Percentiles rank a stretch among this genome's conserved stretches.
Conservation (phyloP, 2,797 vertebrate genomes). For the Vespertilio murinus region DNA sequence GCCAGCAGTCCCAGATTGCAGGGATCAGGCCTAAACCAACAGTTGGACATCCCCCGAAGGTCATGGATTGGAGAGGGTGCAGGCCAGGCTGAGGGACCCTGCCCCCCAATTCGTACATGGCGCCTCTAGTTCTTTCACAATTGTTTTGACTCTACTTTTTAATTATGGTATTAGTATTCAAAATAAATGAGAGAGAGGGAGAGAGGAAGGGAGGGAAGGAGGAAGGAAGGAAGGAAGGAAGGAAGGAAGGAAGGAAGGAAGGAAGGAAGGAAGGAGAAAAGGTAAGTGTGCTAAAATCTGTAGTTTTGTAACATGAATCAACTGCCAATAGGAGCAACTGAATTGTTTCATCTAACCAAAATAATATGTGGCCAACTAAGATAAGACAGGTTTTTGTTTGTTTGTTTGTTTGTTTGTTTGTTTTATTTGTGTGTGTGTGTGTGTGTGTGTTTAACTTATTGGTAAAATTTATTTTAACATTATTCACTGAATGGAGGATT, state of each 20-base stretch:
- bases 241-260: neutral
- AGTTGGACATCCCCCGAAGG: no score
- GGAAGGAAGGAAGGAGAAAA: neutral
- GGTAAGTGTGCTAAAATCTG: neutral
- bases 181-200: neutral
- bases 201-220: neutral
- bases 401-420: neutral
- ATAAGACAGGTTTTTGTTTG: neutral
- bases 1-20: no score
- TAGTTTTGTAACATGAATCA: neutral
- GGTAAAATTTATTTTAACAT: neutral
- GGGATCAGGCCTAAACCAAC: no score
- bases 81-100: no score
- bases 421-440: no score
- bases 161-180: neutral
- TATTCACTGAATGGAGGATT: neutral
- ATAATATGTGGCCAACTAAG: neutral
- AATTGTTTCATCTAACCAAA: neutral
- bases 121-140: neutral
- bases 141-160: neutral
- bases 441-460: neutral
- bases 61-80: no score
- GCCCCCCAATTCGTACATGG: no score
- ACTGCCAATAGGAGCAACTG: neutral
- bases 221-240: neutral